Evolutionary conservation across 2,797 vertebrate species (phyloP), one percentile per base, ranked within the genome.

Genomic region (Microhierax caerulescens): DNA sequence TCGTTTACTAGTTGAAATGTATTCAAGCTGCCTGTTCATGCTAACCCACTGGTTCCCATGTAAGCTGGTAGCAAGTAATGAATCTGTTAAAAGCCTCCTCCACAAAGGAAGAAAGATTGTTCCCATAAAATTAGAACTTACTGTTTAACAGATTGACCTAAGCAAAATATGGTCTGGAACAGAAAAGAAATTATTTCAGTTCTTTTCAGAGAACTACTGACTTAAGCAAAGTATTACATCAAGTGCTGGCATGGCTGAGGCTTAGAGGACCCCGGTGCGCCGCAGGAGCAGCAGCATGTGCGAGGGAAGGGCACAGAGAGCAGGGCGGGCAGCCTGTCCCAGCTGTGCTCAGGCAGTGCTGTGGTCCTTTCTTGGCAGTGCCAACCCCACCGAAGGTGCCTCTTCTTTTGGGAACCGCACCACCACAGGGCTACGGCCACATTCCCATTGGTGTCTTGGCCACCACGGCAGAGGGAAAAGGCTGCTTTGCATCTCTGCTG

Each of bases 101-200:
- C 19, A 2, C 36, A 72, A 91, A 90, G 48, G 70, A 70, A 61
- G 39, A 92, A 89, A 95, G 41, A 17, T 34, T 41, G 27, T 67
- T 97, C 75, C 78, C 86, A 93, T 90, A 90, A 97, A 95, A 92
- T 93, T 85, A 88, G 83, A 97, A 81, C 57, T 85, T 76, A 85
- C 77, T 74, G 14, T 90, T 91, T 88, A 91, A 95, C 67, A 92
- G 81, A 92, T 59, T 50, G 50, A 84, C 59, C 61, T 45, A 41
- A 87, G 57, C 57, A 88, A 93, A 97, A 72, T 90, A 86, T 2
- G 17, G 24, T 57, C 45, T 75, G 76, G 45, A 91, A 65, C 65
- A 65, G 32, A 19, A 90, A 89, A 96, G 3, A 73, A 70, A 92
- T 81, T 39, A 69, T 90, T 96, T 78, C 63, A 82, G 25, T 61